Evolutionary conservation across 2,113 vertebrate species (phyloP), one percentile per base, ranked within the genome.

Genomic region (Morphnarchus princeps): DNA sequence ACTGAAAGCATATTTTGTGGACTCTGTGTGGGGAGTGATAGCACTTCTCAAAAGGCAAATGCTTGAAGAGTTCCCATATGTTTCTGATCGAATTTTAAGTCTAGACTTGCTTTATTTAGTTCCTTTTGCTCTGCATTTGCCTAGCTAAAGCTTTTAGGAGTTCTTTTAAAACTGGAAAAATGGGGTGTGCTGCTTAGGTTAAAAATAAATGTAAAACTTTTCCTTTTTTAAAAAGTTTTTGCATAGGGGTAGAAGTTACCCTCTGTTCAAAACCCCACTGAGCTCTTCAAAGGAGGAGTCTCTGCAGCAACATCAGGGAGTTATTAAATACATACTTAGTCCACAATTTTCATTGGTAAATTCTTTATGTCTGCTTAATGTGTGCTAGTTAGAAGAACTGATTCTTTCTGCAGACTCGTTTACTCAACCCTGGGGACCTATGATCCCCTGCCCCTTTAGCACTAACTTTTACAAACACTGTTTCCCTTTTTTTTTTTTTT

Each of bases 21-120:
- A 74, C 87, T 59, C 57, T 55, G 90, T 65, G 95, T 94, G 92
- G 66, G 89, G 96, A 94, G 95, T 11, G 49, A 97, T 92, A 97
- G 97, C 92, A 67, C 94, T 87, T 92, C 96, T 92, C 86, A 43
- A 72, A 97, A 97, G 90, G 96, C 95, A 94, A 95, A 93, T 71
- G 95, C 95, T 95, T 73, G 57, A 92, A 94, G 83, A 94, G 93
- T 61, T 96, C 70, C 82, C 98, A 98, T 97, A 96, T 98, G 98
- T 97, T 98, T 98, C 95, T 98, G 97, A 98, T 98, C 63, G 88
- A 97, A 95, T 97, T 96, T 97, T 95, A 96, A 77, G 98, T 98
- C 98, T 98, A 98, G 98, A 98, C 98, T 97, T 84, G 85, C 96
- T 97, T 97, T 98, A 96, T 97, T 98, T 98, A 97, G 98, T 97